Evolutionary conservation across 2,888 invertebrate genomes (phyloP), one percentile per base, ranked within the genome.

Genomic region (Argyresthia goedartella): DNA sequence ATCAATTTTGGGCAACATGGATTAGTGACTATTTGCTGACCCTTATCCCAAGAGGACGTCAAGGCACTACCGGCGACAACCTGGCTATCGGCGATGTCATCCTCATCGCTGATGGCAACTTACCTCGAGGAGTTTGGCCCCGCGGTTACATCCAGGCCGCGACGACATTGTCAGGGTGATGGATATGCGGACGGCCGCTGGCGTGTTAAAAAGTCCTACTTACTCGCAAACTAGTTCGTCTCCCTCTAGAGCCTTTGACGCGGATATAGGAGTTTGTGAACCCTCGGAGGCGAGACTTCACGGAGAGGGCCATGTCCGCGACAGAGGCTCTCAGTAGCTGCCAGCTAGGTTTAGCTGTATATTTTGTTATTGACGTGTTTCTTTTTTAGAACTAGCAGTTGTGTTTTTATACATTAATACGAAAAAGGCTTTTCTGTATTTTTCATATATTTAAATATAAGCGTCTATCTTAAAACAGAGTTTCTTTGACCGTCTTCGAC

Each of bases 1-100:
- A 59, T 14, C 46, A 11, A 16, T 60, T 63, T 16, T 65, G 62
- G 65, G 52, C 46, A 11, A 41, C 61, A 8, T 66, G 62, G 64
- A 11, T 62, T 0, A 34, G 52, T 2, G 63, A 64, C 44, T 59
- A 65, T 33, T 50, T 65, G 1, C 63, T 64, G 8, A 59, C 55
- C 2, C 46, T 64, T 1, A 14, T 50, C 9, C 42, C 50, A 11
- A 33, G 50, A 8, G 15, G 11, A 11, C 9, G 10, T 4, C n/a
- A 25, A 6, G 25, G 4, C 11, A 9, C 3, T 39, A 3, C 1
- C 2, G 39, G n/a, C 8, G 4, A n/a, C 4, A n/a, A 7, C 8
- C 3, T 39, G 3, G n/a, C 10, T 3, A 7, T 39, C 13, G 47
- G 47, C 7, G 47, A 47, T 15, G 3, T 47, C 8, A 33, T 47